Base-by-base conservation (phyloP, 2,888 invertebrate genomes). In the Galeopsomyia nigrocyanea region DNA sequence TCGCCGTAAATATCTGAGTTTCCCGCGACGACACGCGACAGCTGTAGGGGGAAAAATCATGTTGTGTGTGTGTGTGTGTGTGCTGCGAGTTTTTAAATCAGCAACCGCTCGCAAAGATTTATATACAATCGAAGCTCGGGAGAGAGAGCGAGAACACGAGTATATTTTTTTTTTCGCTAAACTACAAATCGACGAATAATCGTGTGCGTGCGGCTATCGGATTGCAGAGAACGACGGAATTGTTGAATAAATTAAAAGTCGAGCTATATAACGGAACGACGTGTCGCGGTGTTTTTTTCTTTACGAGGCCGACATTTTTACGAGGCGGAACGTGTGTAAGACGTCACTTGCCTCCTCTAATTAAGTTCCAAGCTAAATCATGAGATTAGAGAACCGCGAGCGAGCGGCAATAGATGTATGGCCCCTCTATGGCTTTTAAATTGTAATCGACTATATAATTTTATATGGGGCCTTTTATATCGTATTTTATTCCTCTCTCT, bases 321-420 rank as follows among this genome's bases (percentile, higher is more conserved):
- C 53, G 63, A 57, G 39, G 19, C 13, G 31, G 53, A 39, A 47
- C 17, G 56, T 39, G 31, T 55, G 9, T 46, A 16, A 64, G 55
- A 65, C 73, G 65, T 63, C 64, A 61, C 68, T 60, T 46, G 60
- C 19, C 68, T 64, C 55, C 26, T 65, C 53, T 68, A 73, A 73
- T 73, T 68, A 73, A 73, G 68, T 68, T 65, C 49, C 7, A 65
- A 65, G 61, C 19, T 68, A 65, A 64, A 68, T 73, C 68, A 68
- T 17, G 21, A 50, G 68, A 68, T 65, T 68, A 61, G 73, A 50
- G 53, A 3, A 22, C 53, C 6, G 55, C 55, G 50, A 56, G 21
- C n/a, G 46, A n/a, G n/a, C n/a, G n/a, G n/a, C n/a, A n/a, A n/a
- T 16, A 51, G n/a, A 31, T 19, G 22, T 6, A 55, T 39, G 39